Base-by-base conservation (phyloP, 1,140 invertebrate species). In the Globodera rostochiensis region DNA sequence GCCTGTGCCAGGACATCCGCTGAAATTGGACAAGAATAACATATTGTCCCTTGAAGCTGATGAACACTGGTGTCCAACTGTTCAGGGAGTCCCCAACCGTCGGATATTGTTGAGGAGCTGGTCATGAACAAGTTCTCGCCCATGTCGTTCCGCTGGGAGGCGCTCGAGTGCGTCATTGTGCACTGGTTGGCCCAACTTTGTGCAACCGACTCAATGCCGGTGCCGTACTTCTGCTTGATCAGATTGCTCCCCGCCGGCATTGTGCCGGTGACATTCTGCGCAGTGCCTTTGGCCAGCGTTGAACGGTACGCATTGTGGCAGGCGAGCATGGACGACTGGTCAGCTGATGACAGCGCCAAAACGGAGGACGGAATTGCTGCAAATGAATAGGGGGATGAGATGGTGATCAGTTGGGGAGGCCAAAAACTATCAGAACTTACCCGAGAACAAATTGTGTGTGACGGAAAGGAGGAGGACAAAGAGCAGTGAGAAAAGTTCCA, bases 101-200 rank as follows among this genome's bases (percentile, higher is more conserved):
- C 46, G 15, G 73, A 25, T n/a, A 74, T n/a, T 8, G n/a, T 74
- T 6, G 73, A n/a, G 73, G 21, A 36, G 36, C 36, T 75, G 74
- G 36, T 46, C 47, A 75, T 67, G 74, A 11, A 57, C 15, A 67
- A 50, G n/a, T 57, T 53, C 21, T 75, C 74, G 19, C 74, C 74
- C 45, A 47, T 47, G 19, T n/a, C 46, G 2, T 36, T 36, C 36
- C 36, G 36, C 36, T 36, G 36, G 15, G 47, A 36, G 25, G 45
- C 19, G 36, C 45, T 9, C 46, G 74, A 67, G 64, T 76, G 74
- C 19, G 21, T 25, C 53, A 60, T 60, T 19, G 13, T 67, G 47
- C 74, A 76, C 57, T 76, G 53, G 64, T 76, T 64, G 45, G 74
- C 74, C 13, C 46, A 69, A 21, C n/a, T 64, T 4, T 76, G 74